A percentile compares a stretch with the other conserved stretches of the same genome.
Evolutionary conservation across 2,113 vertebrate species (phyloP).

Genomic region (Apus apus): DNA sequence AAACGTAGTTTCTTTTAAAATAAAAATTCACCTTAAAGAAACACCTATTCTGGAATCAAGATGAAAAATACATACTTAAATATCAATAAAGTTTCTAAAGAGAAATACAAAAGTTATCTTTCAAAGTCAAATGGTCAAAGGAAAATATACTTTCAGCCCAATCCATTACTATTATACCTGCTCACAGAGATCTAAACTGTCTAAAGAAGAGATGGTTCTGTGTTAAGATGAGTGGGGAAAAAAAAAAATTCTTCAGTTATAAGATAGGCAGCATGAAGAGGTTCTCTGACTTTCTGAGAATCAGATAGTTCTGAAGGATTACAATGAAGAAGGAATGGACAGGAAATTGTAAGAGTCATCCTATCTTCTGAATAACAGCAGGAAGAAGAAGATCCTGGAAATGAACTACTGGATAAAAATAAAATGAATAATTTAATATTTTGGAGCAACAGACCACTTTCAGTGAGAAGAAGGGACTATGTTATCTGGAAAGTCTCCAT

Average conservation of each 20-base stretch:
- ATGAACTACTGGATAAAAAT: background rate
- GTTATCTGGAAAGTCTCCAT: background rate
- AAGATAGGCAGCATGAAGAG: background rate
- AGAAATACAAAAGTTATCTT: background rate
- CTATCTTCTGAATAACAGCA: background rate
- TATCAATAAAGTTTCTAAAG: background rate
- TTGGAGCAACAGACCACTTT: background rate
- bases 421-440: background rate
- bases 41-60: background rate
- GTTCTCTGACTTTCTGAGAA: background rate
- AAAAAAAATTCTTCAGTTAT: background rate
- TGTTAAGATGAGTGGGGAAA: background rate
- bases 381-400: background rate
- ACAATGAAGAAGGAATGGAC: background rate
- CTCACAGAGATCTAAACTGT: background rate
- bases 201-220: background rate
- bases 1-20: background rate
- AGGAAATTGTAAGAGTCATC: background rate
- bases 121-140: background rate
- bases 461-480: background rate
- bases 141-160: background rate
- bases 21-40: background rate
- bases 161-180: background rate
- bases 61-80: background rate
- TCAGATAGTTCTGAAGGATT: background rate